Conservation (phyloP, 2,888 invertebrate species). For the Euplexia lucipara region DNA sequence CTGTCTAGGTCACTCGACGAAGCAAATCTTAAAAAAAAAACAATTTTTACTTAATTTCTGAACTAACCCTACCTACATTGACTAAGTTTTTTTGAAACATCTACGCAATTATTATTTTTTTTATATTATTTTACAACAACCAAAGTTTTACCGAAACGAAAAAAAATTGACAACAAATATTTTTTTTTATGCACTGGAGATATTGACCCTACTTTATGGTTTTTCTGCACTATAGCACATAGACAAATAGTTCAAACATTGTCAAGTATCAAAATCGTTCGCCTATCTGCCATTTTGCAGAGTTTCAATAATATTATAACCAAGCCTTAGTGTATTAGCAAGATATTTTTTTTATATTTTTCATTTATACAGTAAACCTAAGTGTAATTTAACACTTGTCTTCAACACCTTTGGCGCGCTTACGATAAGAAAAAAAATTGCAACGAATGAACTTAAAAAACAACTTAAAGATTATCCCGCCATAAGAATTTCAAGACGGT, state of each 20-base stretch:
- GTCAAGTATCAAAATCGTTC: slow-evolving; percentile 40
- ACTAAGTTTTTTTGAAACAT: slow-evolving; percentile 68
- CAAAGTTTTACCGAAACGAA: slow-evolving; percentile 73
- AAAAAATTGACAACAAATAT: slow-evolving; percentile 65
- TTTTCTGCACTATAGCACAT: slow-evolving; percentile 28
- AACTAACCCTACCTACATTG: slow-evolving; percentile 67
- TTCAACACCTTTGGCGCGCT: slow-evolving; percentile 88
- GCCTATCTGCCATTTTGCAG: slow-evolving; percentile 45
- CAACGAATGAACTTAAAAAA: slow-evolving; percentile 85
- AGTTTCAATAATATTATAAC: slow-evolving; percentile 66
- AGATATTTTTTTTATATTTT: slow-evolving; percentile 86
- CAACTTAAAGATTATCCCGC: slow-evolving; percentile 85
- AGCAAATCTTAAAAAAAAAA: slow-evolving; percentile 77
- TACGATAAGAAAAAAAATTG: slow-evolving; percentile 83
- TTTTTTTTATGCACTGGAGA: slow-evolving; percentile 58
- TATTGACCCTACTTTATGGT: slow-evolving; percentile 50
- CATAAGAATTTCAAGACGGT: slow-evolving; percentile 68
- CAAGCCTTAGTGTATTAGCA: slow-evolving; percentile 76
- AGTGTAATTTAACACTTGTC: slow-evolving; percentile 69
- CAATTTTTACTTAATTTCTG: slow-evolving; percentile 72
- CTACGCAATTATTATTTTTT: slow-evolving; percentile 67
- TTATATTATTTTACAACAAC: slow-evolving; percentile 84
- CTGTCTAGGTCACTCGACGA: slow-evolving; percentile 69
- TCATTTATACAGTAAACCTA: slow-evolving; percentile 84
- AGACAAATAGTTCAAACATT: slow-evolving; percentile 34